Base-by-base conservation (phyloP, 2,888 invertebrate genomes). In the Ophion ventricosus region DNA sequence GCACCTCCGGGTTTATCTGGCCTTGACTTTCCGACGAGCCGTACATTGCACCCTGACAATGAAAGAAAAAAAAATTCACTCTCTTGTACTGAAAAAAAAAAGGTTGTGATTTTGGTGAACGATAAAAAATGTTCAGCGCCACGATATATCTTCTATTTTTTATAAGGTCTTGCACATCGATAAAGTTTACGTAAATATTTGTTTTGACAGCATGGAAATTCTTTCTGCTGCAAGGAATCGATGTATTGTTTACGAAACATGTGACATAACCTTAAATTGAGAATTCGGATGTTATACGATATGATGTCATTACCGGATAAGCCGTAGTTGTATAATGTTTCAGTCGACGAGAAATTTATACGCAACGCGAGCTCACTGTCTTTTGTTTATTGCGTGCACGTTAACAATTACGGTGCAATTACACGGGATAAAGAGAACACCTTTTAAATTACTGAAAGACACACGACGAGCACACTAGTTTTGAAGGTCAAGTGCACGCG, bases 1-100 rank as follows among this genome's bases (percentile, higher is more conserved):
- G 96, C 0, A 97, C 95, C 92, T 97, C 96, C 0, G 97, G 97
- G 74, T 95, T 95, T 0, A 96, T 94, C 73, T 88, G 87, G 7
- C 85, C 25, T 10, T 75, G 79, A 67, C 87, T 56, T 43, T 82
- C 75, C 17, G 82, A 85, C 25, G 90, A 73, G n/a, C 91, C 91
- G 61, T 87, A 89, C 80, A 84, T 86, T 23, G 80, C 10, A 35
- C 82, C 82, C 88, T 88, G 66, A 26, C 56, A 26, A 79, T 70
- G 63, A 64, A 76, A 83, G 20, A 63, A 85, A 64, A 73, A 81
- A 64, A 25, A 59, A 40, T 83, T 74, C 17, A 17, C 20, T 4
- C 8, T 25, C 49, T 10, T 7, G 20, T 25, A 29, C 25, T 17
- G 23, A 5, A 40, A 35, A 26, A 63, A 61, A 75, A 59, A 56